Base-by-base conservation (phyloP, 2,797 vertebrate genomes). In the Syngnathus rostellatus region DNA sequence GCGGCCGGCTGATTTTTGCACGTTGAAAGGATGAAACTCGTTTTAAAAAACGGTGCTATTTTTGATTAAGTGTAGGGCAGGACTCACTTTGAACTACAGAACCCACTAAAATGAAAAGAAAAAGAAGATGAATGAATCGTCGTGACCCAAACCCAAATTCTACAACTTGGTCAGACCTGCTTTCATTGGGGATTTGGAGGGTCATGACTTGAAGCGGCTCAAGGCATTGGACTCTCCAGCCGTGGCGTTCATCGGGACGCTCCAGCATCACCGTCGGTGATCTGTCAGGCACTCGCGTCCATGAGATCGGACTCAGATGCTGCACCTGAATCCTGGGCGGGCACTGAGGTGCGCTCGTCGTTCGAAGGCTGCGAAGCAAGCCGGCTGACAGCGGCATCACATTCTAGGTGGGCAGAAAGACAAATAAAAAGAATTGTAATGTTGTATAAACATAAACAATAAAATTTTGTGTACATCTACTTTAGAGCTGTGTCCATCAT, bases 371-470 rank as follows among this genome's bases (percentile, higher is more conserved):
- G 85, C 91, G 92, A 85, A 97, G 94, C 64, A 97, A 83, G 14
- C 93, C 96, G 16, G 95, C 94, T 19, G 96, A 98, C 45, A 98
- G 81, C 0, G 96, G 96, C 93, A 97, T 93, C 65, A 91, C 93
- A 58, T 97, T 97, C 96, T 98, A 73, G 58, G 63, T 55, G 1
- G 14, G 57, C n/a, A 77, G 46, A 31, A 65, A 51, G 7, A 71
- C 7, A 78, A 58, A 58, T 37, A 38, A 38, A 57, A 38, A 6
- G 6, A 37, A 57, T 31, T 57, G 25, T 14, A 31, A 55, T n/a
- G 19, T n/a, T 46, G 14, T 8, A 8, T n/a, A 51, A 48, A 50
- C 14, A 50, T 7, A 6, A 50, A 46, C 31, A n/a, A 50, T 17
- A 2, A 14, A 23, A 53, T 53, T 53, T 8, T 8, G 31, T 31